These are phyloP conservation scores for Zaprionus lineosus DNA, from an alignment of 2,888 invertebrate species.

Conservation along the genomic window DNA sequence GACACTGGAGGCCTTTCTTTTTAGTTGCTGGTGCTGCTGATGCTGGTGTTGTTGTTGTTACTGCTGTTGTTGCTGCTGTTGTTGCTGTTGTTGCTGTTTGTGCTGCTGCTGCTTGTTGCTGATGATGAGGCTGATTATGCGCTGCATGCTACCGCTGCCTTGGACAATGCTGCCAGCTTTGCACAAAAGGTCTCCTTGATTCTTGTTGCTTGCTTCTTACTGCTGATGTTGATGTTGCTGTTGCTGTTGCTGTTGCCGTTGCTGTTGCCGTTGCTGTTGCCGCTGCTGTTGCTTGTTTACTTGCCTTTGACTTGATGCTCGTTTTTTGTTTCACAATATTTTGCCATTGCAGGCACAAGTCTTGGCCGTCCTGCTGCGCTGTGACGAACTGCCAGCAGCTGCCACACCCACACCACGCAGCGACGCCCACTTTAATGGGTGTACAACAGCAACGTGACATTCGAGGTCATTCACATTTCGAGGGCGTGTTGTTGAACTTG, in stretches of 20 bases:
- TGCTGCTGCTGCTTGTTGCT: conserved; percentile 32
- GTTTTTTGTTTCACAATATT: conserved; percentile 64
- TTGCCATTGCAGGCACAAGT: conserved; percentile 37
- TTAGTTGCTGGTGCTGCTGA: conserved; percentile 28
- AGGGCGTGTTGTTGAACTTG: conserved; percentile 82
- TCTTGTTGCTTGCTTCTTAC: conserved; percentile 16
- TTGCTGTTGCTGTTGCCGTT: conserved; percentile 36
- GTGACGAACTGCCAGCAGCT: conserved; percentile 51
- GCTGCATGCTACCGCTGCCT: conserved; percentile 47
- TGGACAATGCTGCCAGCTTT: conserved; percentile 54
- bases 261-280: conserved; percentile 30
- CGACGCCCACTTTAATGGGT: conserved; percentile 21
- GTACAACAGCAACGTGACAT: conserved; percentile 72
- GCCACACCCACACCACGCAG: conserved; percentile 17
- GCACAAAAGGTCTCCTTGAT: conserved; percentile 45
- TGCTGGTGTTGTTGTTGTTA: conserved; percentile 21
- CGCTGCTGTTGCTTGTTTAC: conserved; percentile 33
- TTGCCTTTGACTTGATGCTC: conserved; percentile 40
- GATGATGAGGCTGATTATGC: conserved; percentile 59
- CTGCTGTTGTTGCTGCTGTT: conserved; percentile 33
- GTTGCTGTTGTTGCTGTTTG: conserved; percentile 17
- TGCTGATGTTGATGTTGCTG: too few relatives aligned
- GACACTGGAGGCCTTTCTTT: conserved; percentile 41
- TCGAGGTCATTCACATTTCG: conserved; percentile 82
- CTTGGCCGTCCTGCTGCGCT: conserved; percentile 48